Evolutionary conservation across 2,797 vertebrate species (phyloP).

Genomic region (Chromis chromis): DNA sequence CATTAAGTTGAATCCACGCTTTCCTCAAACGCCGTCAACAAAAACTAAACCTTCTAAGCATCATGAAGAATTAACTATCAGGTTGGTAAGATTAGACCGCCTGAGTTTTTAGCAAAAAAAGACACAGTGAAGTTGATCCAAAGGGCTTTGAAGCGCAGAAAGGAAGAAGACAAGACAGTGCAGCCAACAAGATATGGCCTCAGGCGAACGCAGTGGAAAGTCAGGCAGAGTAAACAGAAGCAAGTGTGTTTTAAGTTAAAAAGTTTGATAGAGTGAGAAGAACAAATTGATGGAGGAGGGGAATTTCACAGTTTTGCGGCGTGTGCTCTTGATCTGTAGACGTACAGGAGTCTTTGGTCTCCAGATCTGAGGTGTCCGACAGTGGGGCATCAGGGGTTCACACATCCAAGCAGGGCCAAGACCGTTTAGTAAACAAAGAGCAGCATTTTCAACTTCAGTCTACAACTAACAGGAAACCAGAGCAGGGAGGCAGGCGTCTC

Average conservation of each 20-base stretch:
- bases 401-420: neutral
- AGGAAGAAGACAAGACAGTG: neutral
- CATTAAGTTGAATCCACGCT: neutral
- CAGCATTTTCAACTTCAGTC: constrained; percentile 9
- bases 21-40: neutral
- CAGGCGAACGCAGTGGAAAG: neutral
- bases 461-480: constrained; percentile 20
- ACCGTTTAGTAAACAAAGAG: constrained; percentile 48
- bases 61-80: neutral
- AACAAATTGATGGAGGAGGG: neutral
- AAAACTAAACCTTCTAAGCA: neutral
- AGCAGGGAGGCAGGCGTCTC: constrained; percentile 17
- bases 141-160: neutral
- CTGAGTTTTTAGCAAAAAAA: too few species aligned
- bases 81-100: too few species aligned
- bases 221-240: neutral
- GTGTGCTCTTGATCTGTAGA: constrained; percentile 18
- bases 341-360: constrained; percentile 16
- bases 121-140: neutral
- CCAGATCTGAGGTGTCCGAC: constrained; percentile 39
- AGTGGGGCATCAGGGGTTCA: constrained; percentile 1
- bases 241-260: neutral
- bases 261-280: neutral
- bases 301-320: neutral
- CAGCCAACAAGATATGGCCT: neutral